A percentile compares a stretch with the other conserved stretches of the same genome.
Conservation (phyloP, 2,113 vertebrate genomes). For the Bos indicus region DNA sequence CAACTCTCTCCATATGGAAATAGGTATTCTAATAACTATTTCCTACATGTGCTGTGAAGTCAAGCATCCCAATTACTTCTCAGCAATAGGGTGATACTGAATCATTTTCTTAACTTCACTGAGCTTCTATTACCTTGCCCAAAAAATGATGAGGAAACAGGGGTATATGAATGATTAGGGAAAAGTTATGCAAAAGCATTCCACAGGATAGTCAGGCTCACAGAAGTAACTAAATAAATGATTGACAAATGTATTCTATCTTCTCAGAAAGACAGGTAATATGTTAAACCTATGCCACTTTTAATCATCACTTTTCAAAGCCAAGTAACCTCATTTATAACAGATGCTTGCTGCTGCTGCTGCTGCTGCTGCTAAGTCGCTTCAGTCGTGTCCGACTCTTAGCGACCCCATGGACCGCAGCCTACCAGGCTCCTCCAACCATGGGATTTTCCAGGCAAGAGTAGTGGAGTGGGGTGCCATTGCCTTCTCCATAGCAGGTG, state of each 20-base stretch:
- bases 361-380: background rate
- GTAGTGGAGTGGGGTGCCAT: too few relatives aligned
- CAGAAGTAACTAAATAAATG: background rate
- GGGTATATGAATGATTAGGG: background rate
- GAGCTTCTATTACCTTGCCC: background rate
- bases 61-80: background rate
- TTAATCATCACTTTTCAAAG: background rate
- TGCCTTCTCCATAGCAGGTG: too few relatives aligned
- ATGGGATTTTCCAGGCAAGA: too few relatives aligned
- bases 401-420: too few relatives aligned
- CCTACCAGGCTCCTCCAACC: too few relatives aligned
- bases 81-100: rapidly evolving
- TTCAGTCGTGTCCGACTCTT: background rate
- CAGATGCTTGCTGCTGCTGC: background rate
- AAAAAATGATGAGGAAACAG: background rate
- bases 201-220: background rate
- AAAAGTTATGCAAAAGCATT: background rate
- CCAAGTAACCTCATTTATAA: background rate
- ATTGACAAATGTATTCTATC: background rate
- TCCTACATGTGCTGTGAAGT: background rate
- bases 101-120: background rate
- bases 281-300: background rate
- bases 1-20: background rate
- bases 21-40: background rate
- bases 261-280: background rate